Conservation (phyloP, 1,140 invertebrate species). For the Cydia fagiglandana region DNA sequence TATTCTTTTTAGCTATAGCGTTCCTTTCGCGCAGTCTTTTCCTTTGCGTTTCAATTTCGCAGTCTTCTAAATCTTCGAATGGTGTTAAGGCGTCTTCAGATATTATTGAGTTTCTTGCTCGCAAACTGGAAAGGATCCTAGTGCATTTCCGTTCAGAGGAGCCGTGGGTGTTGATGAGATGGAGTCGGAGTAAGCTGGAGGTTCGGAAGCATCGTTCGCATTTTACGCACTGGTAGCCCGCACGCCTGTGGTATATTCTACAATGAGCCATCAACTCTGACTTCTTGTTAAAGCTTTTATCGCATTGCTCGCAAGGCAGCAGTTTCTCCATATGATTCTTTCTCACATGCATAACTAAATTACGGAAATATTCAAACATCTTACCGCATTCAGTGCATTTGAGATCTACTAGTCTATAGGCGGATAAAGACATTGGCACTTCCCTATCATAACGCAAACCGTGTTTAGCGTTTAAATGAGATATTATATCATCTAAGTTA, state of each 20-base stretch:
- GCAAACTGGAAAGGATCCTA: neutral
- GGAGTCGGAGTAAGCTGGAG: neutral
- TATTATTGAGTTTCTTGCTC: neutral
- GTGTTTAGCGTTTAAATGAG: slow-evolving; percentile 35
- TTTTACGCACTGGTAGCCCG: slow-evolving; percentile 17
- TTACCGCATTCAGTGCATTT: slow-evolving; percentile 33
- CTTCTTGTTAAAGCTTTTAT: slow-evolving; percentile 21
- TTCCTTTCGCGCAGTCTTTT: slow-evolving; percentile 8
- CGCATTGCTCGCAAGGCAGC: slow-evolving; percentile 19
- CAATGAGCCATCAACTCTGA: neutral
- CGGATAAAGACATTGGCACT: slow-evolving; percentile 20
- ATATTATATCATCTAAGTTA: slow-evolving; percentile 31
- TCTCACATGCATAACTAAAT: slow-evolving; percentile 33
- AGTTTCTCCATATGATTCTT: slow-evolving; percentile 28
- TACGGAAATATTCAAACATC: slow-evolving; percentile 21
- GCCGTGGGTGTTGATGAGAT: slow-evolving; percentile 7
- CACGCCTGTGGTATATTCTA: slow-evolving; percentile 9
- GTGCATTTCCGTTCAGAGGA: neutral
- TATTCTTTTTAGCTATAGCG: slow-evolving; percentile 57
- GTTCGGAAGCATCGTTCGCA: slow-evolving; percentile 13
- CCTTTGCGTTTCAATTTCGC: slow-evolving; percentile 25
- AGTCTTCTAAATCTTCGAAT: slow-evolving; percentile 19
- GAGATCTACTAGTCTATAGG: slow-evolving; percentile 28
- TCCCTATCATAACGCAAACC: slow-evolving; percentile 30
- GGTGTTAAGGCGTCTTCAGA: neutral